Conservation (phyloP, 2,113 vertebrate species). For the Ailurus styani region DNA sequence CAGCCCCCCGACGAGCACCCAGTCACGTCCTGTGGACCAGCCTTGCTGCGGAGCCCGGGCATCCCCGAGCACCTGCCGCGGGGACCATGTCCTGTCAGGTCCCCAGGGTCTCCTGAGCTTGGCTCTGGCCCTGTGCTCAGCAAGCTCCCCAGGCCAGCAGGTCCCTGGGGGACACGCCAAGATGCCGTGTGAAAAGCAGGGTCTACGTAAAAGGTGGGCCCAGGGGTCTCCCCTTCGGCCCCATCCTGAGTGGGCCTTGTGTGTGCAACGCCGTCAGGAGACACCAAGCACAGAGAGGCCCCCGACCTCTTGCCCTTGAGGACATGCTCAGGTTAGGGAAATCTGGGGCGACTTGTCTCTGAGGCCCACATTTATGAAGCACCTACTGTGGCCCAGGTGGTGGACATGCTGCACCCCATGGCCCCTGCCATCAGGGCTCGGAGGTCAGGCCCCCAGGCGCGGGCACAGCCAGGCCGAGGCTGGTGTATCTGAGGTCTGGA, state of each 20-base stretch:
- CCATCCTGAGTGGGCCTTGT: background rate
- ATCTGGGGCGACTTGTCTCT: background rate
- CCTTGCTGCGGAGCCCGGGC: background rate
- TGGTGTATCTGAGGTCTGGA: background rate
- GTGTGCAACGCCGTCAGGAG: background rate
- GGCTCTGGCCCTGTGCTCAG: background rate
- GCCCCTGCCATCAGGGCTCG: background rate
- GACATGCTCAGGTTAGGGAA: too few species aligned
- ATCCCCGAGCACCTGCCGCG: background rate
- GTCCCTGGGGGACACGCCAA: too few species aligned
- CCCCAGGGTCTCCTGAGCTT: background rate
- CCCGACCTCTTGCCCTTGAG: background rate
- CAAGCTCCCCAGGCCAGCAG: background rate
- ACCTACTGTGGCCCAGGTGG: background rate
- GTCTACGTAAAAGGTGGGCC: too few species aligned
- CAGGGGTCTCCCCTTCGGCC: accelerated
- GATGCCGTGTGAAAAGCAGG: background rate
- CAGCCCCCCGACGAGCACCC: too few species aligned
- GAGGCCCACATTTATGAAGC: background rate
- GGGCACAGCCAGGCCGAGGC: background rate
- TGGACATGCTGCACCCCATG: background rate
- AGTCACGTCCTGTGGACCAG: background rate
- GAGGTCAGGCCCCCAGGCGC: background rate
- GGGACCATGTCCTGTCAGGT: background rate
- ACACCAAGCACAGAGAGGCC: background rate